Evolutionary conservation across 2,113 vertebrate species (phyloP).

Genomic region (Psittacula cyanocephala): DNA sequence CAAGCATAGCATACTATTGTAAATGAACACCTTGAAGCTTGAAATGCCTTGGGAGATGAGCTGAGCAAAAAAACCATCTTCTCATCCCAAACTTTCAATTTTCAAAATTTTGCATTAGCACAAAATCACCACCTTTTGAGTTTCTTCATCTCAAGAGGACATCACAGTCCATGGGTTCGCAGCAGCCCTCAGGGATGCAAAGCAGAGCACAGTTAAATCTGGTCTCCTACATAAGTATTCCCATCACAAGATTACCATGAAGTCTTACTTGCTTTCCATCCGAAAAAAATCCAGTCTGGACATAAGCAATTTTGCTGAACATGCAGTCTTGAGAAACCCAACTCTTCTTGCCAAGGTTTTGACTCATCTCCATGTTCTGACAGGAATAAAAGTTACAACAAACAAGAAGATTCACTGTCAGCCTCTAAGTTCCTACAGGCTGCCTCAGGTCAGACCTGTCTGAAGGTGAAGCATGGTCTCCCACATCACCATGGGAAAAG

Average conservation of each 20-base stretch:
- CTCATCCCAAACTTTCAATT: background rate
- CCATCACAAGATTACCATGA: background rate
- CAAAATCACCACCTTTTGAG: background rate
- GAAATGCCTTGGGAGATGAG: background rate
- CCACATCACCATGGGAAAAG: background rate
- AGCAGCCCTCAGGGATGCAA: background rate
- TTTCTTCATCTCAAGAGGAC: background rate
- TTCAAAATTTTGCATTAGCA: background rate
- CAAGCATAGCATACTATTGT: background rate
- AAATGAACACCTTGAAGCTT: background rate
- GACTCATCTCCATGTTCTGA: background rate
- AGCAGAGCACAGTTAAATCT: background rate
- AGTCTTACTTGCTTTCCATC: background rate
- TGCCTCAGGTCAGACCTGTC: background rate
- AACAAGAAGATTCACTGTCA: background rate
- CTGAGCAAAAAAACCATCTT: background rate
- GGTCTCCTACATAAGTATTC: background rate
- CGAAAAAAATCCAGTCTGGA: background rate
- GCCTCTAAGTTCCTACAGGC: background rate
- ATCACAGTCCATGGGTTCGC: background rate
- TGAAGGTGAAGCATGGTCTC: background rate
- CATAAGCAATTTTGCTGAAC: background rate
- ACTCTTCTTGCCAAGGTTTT: background rate
- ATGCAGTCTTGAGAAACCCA: background rate
- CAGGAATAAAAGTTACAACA: background rate